Percentiles rank a stretch among this genome's conserved stretches.
Evolutionary conservation across 2,797 vertebrate genomes (phyloP).

Genomic region (Bovichtus variegatus): DNA sequence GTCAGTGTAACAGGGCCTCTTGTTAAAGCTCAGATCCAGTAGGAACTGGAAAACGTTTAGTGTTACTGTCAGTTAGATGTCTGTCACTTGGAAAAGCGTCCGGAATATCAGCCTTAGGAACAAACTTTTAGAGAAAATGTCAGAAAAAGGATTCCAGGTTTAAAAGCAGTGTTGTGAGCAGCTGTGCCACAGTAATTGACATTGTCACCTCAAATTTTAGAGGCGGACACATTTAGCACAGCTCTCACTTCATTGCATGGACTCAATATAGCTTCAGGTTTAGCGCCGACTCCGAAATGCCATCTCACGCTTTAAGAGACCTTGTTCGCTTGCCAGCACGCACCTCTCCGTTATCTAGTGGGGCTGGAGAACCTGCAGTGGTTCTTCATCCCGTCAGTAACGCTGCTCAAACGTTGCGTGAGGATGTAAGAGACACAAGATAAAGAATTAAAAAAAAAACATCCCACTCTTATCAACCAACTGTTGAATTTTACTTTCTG

Average conservation of each 20-base stretch:
- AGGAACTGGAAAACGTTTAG: background rate
- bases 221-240: constrained; percentile 78
- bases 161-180: constrained; percentile 59
- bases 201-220: constrained; percentile 75
- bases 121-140: constrained; percentile 8
- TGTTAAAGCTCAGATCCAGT: constrained; percentile 4
- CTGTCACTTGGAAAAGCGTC: background rate
- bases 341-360: constrained; percentile 33
- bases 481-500: background rate
- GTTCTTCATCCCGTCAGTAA: background rate
- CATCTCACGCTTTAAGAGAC: constrained; percentile 56
- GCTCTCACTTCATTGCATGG: constrained; percentile 65
- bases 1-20: constrained; percentile 9
- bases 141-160: constrained; percentile 32
- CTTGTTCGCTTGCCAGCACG: constrained; percentile 39
- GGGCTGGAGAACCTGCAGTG: background rate
- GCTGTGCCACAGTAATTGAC: constrained; percentile 68
- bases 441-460: no score
- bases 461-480: background rate
- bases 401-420: background rate
- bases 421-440: background rate
- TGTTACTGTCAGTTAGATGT: background rate
- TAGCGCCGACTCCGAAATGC: constrained; percentile 83
- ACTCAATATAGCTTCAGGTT: constrained; percentile 71
- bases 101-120: background rate